These are phyloP conservation scores for Theonella swinhoei DNA, from an alignment of 37 sponge, comb jelly and placozoan species.

Conservation along the genomic window DNA sequence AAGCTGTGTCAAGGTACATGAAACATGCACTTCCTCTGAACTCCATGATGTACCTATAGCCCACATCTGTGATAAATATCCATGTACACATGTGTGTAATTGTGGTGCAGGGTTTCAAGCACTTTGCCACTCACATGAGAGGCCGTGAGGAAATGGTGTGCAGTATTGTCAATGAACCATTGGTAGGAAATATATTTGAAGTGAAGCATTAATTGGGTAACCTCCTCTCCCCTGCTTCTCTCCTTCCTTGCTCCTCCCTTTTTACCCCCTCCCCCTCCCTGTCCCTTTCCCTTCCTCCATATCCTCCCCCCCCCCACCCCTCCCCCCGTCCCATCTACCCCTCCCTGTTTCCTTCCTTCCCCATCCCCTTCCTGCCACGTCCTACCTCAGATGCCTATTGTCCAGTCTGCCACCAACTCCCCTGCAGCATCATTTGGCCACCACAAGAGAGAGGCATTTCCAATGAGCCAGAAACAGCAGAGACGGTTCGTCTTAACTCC, in stretches of 20 bases:
- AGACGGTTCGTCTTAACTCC: slow-evolving; percentile 55
- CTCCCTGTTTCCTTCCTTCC: too few species aligned
- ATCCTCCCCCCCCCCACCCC: too few species aligned
- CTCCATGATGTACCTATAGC: too few species aligned
- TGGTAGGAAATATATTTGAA: slow-evolving; percentile 26
- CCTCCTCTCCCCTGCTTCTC: not conserved
- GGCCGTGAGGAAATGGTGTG: slow-evolving; percentile 89
- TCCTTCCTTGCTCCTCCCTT: too few species aligned
- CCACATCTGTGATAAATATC: too few species aligned
- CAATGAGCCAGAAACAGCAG: slow-evolving; percentile 68
- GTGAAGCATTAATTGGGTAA: not conserved
- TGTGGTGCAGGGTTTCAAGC: slow-evolving; percentile 72
- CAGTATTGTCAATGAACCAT: slow-evolving; percentile 84
- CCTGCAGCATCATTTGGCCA: slow-evolving; percentile 55
- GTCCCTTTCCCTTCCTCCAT: not conserved
- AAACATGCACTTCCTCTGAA: not conserved
- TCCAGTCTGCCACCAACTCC: slow-evolving; percentile 68
- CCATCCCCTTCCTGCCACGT: too few species aligned
- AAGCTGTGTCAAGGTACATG: slow-evolving; percentile 82
- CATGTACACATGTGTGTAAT: not conserved
- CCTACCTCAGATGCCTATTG: slow-evolving; percentile 61
- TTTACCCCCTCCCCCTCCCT: not conserved
- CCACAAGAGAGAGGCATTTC: slow-evolving; percentile 1
- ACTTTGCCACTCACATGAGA: slow-evolving; percentile 83
- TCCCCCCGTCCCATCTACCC: too few species aligned